Conservation (phyloP, 2,113 vertebrate species). For the Tetrao urogallus region DNA sequence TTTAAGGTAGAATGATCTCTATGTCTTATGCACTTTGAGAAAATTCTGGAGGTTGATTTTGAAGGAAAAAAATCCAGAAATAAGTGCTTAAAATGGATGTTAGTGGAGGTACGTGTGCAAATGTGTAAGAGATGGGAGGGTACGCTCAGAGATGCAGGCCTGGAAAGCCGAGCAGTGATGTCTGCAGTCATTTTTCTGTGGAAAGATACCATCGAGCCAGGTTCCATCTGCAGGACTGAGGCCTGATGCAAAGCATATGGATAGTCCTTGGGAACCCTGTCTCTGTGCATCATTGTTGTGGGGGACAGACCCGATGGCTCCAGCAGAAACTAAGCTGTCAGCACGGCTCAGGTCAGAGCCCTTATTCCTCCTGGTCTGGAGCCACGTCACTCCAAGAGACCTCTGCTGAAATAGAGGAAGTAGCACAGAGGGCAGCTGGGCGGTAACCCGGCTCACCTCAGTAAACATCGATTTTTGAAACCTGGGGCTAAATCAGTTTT, state of each 20-base stretch:
- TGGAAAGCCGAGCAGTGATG: neutral
- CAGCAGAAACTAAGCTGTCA: neutral
- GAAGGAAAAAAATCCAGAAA: neutral
- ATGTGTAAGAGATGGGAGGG: neutral
- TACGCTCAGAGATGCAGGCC: neutral
- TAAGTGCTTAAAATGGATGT: neutral
- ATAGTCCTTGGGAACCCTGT: neutral
- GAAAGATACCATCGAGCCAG: neutral
- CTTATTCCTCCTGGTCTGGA: neutral
- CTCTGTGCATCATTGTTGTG: accelerated
- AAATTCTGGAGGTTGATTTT: neutral
- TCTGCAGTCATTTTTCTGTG: neutral
- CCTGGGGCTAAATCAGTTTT: neutral
- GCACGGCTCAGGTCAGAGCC: neutral
- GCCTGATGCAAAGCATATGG: neutral
- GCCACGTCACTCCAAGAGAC: neutral
- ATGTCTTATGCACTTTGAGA: neutral
- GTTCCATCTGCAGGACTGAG: neutral
- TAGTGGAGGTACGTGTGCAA: too few relatives aligned
- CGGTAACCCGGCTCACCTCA: neutral
- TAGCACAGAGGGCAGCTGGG: neutral
- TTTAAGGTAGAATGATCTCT: neutral
- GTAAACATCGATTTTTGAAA: neutral
- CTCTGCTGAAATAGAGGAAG: neutral
- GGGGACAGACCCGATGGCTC: neutral